Evolutionary conservation across 2,888 invertebrate genomes (phyloP).

Genomic region (Aplocera efformata): DNA sequence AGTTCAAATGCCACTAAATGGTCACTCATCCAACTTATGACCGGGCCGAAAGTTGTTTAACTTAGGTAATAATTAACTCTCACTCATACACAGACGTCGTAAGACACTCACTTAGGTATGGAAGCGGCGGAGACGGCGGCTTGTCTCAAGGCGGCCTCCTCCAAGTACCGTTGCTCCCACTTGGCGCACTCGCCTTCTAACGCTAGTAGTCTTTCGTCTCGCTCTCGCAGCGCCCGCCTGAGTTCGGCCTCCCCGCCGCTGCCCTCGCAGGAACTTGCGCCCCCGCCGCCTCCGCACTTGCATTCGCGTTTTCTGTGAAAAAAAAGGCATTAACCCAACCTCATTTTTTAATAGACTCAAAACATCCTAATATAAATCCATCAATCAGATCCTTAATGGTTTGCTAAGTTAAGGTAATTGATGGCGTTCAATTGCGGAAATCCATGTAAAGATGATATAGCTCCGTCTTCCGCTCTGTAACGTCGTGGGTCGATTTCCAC

Average conservation of each 20-base stretch:
- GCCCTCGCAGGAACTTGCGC: slow-evolving; percentile 44
- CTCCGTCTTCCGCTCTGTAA: too few relatives aligned
- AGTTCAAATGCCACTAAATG: too few relatives aligned
- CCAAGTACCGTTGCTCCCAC: slow-evolving; percentile 92
- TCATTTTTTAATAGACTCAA: too few relatives aligned
- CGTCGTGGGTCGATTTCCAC: too few relatives aligned
- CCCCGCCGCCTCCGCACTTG: slow-evolving; percentile 49
- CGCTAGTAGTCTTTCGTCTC: slow-evolving; percentile 72
- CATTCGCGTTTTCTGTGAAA: slow-evolving; percentile 54
- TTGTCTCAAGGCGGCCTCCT: slow-evolving; percentile 89
- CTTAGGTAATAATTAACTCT: slow-evolving; percentile 5
- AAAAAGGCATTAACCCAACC: too few relatives aligned
- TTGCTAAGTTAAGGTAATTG: too few relatives aligned
- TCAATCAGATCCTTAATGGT: too few relatives aligned
- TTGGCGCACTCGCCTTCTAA: slow-evolving; percentile 90
- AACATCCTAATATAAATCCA: too few relatives aligned
- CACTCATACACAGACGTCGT: not conserved
- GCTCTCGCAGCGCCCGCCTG: slow-evolving; percentile 67
- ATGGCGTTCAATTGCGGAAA: too few relatives aligned
- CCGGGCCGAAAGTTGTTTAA: too few relatives aligned
- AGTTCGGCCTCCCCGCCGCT: slow-evolving; percentile 73
- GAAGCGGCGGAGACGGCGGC: slow-evolving; percentile 91
- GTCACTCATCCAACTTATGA: too few relatives aligned
- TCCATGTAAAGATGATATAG: too few relatives aligned
- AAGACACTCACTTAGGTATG: slow-evolving; percentile 81